A percentile compares a stretch with the other conserved stretches of the same genome.
Conservation (phyloP, 2,888 invertebrate species). For the Prosopocoilus inquinatus region DNA sequence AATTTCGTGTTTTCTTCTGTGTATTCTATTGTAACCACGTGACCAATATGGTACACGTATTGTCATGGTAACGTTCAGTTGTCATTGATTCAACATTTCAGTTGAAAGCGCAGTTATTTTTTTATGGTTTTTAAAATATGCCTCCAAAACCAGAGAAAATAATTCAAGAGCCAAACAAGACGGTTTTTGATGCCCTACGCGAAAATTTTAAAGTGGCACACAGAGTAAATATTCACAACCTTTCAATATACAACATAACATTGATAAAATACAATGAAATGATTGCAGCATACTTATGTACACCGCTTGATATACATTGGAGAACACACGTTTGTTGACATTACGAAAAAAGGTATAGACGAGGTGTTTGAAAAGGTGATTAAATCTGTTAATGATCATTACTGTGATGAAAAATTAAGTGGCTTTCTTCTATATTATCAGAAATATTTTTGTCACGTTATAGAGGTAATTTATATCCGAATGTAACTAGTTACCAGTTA, state of each 20-base stretch:
- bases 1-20: too few species aligned
- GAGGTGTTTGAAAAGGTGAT: conserved; percentile 45
- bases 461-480: conserved; percentile 36
- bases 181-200: conserved; percentile 23
- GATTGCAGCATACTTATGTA: conserved; percentile 52
- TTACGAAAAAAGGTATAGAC: conserved; percentile 43
- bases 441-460: conserved; percentile 29
- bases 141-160: too few species aligned
- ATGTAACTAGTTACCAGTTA: neutral
- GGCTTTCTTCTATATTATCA: conserved; percentile 27
- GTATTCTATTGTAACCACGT: too few species aligned
- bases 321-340: conserved; percentile 46
- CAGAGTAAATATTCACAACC: conserved; percentile 21
- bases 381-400: conserved; percentile 29
- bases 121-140: too few species aligned
- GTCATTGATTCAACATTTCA: too few species aligned
- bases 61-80: too few species aligned
- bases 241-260: conserved; percentile 20
- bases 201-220: conserved; percentile 26
- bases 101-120: too few species aligned
- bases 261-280: conserved; percentile 18
- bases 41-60: too few species aligned
- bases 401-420: conserved; percentile 27
- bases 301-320: conserved; percentile 54
- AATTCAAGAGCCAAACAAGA: too few species aligned